Evolutionary conservation across 1,140 invertebrate genomes (phyloP), one percentile per base, ranked within the genome.

Genomic region (Drosophila mauritiana): DNA sequence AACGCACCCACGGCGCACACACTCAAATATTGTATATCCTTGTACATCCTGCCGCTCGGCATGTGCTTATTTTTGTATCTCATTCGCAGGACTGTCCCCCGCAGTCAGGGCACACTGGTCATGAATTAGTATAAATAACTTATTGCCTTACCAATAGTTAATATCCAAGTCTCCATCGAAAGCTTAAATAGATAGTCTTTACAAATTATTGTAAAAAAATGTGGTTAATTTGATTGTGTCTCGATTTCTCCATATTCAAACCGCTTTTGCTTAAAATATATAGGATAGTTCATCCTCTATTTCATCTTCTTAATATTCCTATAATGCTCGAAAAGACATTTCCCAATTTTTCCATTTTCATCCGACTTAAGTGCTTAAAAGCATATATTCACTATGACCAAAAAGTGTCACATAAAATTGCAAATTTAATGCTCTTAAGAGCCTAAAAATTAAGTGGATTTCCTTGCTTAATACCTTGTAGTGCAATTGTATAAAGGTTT

Each of bases 21-120:
- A 39, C 61, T 58, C 42, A 52, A 52, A 40, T 34, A 61, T 45
- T 17, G 42, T 20, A 17, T 72, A 61, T 55, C 39, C 43, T 46
- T 58, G 61, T 59, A 75, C 62, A 78, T 46, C 40, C 52, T 74
- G 51, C 42, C 53, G n/a, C 48, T 52, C 54, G 31, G 53, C 46
- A 57, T 57, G 55, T 65, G 45, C 53, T 53, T 73, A 67, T 70
- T 67, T 74, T 46, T 53, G 72, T 78, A 78, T 61, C 77, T 65
- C 62, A 72, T 63, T 52, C 46, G 17, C 34, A 10, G 25, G 25
- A 40, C 56, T 80, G 77, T 84, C 62, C 58, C 48, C 65, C 58
- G 69, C 83, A 86, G 83, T 54, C 57, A 48, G 27, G 20, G 36
- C 43, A 72, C 68, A 72, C 68, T 72, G 67, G 67, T 70, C 43